These are phyloP conservation scores for Aspidapion aeneum DNA, from an alignment of 2,888 invertebrate species.

Conservation along the genomic window DNA sequence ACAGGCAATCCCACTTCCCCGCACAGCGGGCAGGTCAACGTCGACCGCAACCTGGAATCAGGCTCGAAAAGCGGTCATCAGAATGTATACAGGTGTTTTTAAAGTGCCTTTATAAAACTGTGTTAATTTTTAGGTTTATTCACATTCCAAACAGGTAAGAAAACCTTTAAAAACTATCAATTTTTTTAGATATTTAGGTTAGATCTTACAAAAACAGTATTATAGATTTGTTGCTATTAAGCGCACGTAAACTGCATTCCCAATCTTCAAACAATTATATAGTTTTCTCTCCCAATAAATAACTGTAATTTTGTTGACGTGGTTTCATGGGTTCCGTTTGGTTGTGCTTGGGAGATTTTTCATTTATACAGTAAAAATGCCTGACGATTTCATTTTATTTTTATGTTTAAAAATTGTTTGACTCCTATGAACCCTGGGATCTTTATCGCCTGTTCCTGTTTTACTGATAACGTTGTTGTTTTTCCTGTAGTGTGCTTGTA, in stretches of 20 bases:
- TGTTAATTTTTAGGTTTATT: conserved; percentile 20
- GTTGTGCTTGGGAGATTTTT: background rate
- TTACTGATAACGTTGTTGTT: conserved; percentile 28
- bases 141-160: conserved; percentile 24
- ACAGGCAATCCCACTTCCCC: conserved; percentile 43
- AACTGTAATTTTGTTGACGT: conserved; percentile 29
- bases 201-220: conserved; percentile 26
- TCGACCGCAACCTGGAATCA: conserved; percentile 46
- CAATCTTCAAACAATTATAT: background rate
- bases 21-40: conserved; percentile 38
- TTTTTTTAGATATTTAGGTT: conserved; percentile 29
- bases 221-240: conserved; percentile 45
- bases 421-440: background rate
- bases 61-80: conserved; percentile 51
- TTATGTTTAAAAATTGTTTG: conserved; percentile 3
- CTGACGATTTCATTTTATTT: background rate
- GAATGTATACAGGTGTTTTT: conserved; percentile 48
- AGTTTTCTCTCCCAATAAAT: conserved; percentile 31
- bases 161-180: background rate
- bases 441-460: background rate
- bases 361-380: no score
- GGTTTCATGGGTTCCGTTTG: background rate
- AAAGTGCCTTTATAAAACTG: conserved; percentile 43
- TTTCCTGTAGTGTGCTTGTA: conserved; percentile 4
- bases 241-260: conserved; percentile 39